Evolutionary conservation across 2,797 vertebrate genomes (phyloP).

Genomic region (Hozukius guyotensis): DNA sequence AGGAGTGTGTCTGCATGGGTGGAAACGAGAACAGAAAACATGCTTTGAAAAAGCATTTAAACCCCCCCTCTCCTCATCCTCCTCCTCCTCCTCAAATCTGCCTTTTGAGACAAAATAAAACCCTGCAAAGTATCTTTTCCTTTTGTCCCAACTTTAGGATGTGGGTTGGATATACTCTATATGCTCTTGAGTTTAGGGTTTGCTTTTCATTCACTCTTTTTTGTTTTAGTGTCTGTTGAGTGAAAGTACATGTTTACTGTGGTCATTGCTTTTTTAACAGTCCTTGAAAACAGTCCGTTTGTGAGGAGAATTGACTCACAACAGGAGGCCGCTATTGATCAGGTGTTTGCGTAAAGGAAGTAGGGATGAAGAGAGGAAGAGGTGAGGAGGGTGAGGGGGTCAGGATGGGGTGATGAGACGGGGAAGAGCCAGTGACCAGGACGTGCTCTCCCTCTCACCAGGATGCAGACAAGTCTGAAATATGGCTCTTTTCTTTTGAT

Average conservation of each 20-base stretch:
- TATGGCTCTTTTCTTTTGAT: slow-evolving; percentile 69
- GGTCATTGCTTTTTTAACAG: slow-evolving; percentile 30
- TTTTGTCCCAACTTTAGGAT: slow-evolving; percentile 57
- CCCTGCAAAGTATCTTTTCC: slow-evolving; percentile 35
- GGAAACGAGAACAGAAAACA: slow-evolving; percentile 52
- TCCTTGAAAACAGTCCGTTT: slow-evolving; percentile 15
- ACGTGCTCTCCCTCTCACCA: slow-evolving; percentile 53
- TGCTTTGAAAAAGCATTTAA: slow-evolving; percentile 45
- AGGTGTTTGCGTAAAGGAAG: slow-evolving; percentile 36
- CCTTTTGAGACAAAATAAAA: slow-evolving; percentile 44
- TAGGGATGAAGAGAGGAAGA: slow-evolving; percentile 24
- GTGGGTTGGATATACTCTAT: slow-evolving; percentile 30
- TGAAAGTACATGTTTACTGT: slow-evolving; percentile 61
- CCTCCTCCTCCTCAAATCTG: slow-evolving; percentile 30
- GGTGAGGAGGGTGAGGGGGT: slow-evolving; percentile 56
- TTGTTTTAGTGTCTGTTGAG: slow-evolving; percentile 41
- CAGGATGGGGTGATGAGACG: slow-evolving; percentile 57
- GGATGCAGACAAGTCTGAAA: slow-evolving; percentile 65
- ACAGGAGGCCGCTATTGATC: slow-evolving; percentile 50
- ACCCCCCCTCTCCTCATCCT: neutral
- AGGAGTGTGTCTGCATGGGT: slow-evolving; percentile 59
- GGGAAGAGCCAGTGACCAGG: slow-evolving; percentile 50
- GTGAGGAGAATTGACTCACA: slow-evolving; percentile 25
- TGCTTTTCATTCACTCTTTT: slow-evolving; percentile 34
- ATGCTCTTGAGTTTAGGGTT: slow-evolving; percentile 35